Conservation (phyloP, 1,140 invertebrate genomes). For the Cydia fagiglandana region DNA sequence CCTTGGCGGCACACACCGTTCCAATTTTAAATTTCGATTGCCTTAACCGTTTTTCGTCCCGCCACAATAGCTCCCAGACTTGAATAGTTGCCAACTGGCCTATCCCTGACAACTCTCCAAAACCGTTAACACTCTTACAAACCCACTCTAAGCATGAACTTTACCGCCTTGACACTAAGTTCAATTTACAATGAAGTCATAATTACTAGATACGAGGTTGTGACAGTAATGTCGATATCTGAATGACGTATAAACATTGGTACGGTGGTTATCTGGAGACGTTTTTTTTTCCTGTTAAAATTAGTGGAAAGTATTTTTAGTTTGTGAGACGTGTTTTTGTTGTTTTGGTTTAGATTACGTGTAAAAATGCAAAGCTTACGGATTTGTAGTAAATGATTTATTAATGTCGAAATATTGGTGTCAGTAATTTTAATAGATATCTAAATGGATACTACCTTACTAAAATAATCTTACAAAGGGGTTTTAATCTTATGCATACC, state of each 20-base stretch:
- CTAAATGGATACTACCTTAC: too few species aligned
- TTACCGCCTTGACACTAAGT: background rate
- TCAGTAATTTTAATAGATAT: background rate
- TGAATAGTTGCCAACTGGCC: slow-evolving; percentile 11
- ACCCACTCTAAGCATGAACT: background rate
- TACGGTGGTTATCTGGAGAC: slow-evolving; percentile 11
- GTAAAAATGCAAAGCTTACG: background rate
- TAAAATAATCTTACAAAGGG: too few species aligned
- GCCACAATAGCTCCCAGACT: slow-evolving; percentile 15
- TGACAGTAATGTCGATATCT: background rate
- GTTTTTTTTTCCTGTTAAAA: slow-evolving; percentile 16
- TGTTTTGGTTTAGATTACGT: slow-evolving; percentile 14
- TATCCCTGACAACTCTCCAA: background rate
- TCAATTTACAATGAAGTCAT: background rate
- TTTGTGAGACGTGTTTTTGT: background rate
- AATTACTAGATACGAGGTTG: background rate
- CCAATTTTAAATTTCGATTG: slow-evolving; percentile 19
- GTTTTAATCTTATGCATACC: too few species aligned
- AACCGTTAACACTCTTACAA: background rate
- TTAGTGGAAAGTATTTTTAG: slow-evolving; percentile 14
- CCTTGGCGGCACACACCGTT: background rate
- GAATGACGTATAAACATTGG: slow-evolving; percentile 18
- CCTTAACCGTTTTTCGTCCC: slow-evolving; percentile 18
- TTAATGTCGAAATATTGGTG: background rate
- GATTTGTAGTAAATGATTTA: background rate